Percentiles rank a stretch among this genome's conserved stretches.
Evolutionary conservation across 2,888 invertebrate species (phyloP).

Genomic region (Blera fallax): DNA sequence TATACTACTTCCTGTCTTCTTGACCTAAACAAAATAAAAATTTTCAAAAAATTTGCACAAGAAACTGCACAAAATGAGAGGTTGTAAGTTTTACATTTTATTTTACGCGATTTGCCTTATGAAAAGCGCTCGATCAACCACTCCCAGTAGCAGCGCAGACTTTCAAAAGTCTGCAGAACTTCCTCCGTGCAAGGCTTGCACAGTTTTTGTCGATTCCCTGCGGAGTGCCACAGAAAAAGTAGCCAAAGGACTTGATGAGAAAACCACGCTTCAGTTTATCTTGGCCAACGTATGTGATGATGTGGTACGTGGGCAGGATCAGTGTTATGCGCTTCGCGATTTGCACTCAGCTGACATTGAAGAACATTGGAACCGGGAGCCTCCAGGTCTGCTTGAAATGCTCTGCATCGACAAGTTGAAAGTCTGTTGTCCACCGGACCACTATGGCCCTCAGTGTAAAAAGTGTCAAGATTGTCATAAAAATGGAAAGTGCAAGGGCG

Average conservation of each 20-base stretch:
- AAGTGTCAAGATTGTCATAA: constrained; percentile 95
- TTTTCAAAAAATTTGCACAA: neutral
- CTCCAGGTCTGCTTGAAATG: constrained; percentile 86
- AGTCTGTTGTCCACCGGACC: constrained; percentile 92
- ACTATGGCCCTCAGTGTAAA: constrained; percentile 91
- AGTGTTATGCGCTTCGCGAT: constrained; percentile 93
- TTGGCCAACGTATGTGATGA: constrained; percentile 93
- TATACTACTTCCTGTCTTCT: constrained; percentile 48
- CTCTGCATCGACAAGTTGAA: constrained; percentile 90
- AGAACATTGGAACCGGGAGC: constrained; percentile 85
- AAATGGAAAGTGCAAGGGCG: constrained; percentile 86
- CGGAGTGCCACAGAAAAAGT: constrained; percentile 87
- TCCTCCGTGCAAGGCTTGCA: constrained; percentile 91
- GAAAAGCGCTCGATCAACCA: neutral
- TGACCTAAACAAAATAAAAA: constrained; percentile 41
- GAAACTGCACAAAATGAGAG: constrained; percentile 31
- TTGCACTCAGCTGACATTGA: constrained; percentile 91
- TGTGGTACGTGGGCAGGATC: constrained; percentile 86
- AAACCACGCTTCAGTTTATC: constrained; percentile 93
- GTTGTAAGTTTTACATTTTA: constrained; percentile 8
- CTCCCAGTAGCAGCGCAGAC: neutral
- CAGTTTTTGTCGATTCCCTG: constrained; percentile 88
- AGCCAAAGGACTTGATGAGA: constrained; percentile 90
- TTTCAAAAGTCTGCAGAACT: constrained; percentile 82
- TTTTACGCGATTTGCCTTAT: constrained; percentile 16